Evolutionary conservation across 2,888 invertebrate genomes (phyloP).

Genomic region (Oxystoma pomonae): DNA sequence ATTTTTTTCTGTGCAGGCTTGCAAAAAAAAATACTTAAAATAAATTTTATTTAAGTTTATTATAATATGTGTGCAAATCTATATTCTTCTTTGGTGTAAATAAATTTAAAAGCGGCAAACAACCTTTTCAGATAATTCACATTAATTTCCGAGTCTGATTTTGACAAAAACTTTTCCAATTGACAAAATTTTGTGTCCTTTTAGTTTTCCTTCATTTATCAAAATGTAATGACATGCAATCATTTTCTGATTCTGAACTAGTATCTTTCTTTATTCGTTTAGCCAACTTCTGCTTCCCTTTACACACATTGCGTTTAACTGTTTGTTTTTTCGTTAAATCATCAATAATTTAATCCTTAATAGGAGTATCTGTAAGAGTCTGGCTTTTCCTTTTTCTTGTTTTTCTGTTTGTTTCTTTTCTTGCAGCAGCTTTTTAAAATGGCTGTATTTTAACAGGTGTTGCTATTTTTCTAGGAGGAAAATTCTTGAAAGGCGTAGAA

Average conservation of each 20-base stretch:
- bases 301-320: conserved; percentile 7
- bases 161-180: conserved; percentile 12
- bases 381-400: conserved; percentile 10
- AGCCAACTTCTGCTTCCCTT: conserved; percentile 10
- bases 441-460: conserved; percentile 7
- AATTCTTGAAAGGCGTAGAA: no score
- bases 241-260: conserved; percentile 9
- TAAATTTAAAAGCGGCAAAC: conserved; percentile 6
- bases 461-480: neutral
- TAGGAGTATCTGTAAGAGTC: conserved; percentile 12
- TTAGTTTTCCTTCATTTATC: conserved; percentile 11
- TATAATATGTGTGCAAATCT: no score
- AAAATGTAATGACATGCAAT: conserved; percentile 9
- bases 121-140: neutral
- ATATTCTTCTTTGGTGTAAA: conserved; percentile 8
- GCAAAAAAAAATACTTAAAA: no score
- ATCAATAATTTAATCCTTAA: conserved; percentile 8
- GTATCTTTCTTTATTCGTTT: conserved; percentile 5
- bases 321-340: no score
- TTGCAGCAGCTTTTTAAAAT: conserved; percentile 7
- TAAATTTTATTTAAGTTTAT: no score
- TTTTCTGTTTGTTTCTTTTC: conserved; percentile 5
- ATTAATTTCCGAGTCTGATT: conserved; percentile 4
- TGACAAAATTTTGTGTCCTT: conserved; percentile 11
- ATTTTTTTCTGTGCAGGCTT: no score